A percentile compares a stretch with the other conserved stretches of the same genome.
Evolutionary conservation across 2,888 invertebrate genomes (phyloP).

Genomic region (Scaptomyza caliginosa): DNA sequence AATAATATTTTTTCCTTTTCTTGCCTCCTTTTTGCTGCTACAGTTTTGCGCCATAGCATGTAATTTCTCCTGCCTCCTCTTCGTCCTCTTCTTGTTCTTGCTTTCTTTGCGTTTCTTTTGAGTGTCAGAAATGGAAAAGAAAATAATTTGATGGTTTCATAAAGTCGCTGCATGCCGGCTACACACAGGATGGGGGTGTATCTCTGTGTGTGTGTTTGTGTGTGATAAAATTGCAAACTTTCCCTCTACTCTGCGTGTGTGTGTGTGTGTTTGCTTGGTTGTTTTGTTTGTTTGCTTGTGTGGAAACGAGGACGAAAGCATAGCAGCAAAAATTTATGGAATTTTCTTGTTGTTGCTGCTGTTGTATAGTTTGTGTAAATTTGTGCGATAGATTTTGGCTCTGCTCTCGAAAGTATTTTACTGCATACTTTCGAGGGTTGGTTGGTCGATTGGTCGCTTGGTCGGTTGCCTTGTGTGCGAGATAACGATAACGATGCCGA

Average conservation of each 20-base stretch:
- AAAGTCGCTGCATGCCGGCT: constrained; percentile 73
- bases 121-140: constrained; percentile 84
- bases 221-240: constrained; percentile 79
- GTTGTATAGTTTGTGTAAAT: constrained; percentile 64
- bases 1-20: constrained; percentile 82
- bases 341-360: constrained; percentile 51
- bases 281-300: constrained; percentile 32
- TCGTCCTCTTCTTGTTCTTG: constrained; percentile 17
- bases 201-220: constrained; percentile 35
- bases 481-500: constrained; percentile 63
- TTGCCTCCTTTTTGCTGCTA: constrained; percentile 42
- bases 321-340: constrained; percentile 71
- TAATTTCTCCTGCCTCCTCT: constrained; percentile 43
- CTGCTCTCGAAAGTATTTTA: constrained; percentile 65
- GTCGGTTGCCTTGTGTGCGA: constrained; percentile 37
- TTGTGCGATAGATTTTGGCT: constrained; percentile 67
- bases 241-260: constrained; percentile 47
- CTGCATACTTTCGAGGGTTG: constrained; percentile 63
- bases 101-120: constrained; percentile 75
- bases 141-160: constrained; percentile 84
- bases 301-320: constrained; percentile 50
- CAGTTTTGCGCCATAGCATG: constrained; percentile 40
- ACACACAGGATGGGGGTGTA: constrained; percentile 21
- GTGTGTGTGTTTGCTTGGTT: constrained; percentile 32
- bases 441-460: constrained; percentile 16